Conservation (phyloP, 2,797 vertebrate genomes). For the Decapterus maruadsi region DNA sequence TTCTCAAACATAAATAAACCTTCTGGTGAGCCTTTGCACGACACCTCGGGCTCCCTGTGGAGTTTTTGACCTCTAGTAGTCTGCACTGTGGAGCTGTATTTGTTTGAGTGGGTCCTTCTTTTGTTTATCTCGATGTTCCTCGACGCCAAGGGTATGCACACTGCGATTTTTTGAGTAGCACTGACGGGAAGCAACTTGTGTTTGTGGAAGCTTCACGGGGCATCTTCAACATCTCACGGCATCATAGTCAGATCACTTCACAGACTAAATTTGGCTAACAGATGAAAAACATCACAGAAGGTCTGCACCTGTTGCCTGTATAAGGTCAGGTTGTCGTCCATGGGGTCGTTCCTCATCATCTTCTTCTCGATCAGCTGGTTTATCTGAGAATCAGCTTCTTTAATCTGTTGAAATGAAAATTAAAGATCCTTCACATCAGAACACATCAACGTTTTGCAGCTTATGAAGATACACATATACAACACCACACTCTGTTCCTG, state of each 20-base stretch:
- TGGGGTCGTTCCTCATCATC: conserved; percentile 94
- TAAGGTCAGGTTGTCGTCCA: conserved; percentile 93
- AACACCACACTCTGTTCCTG: conserved; percentile 1
- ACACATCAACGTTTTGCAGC: no score
- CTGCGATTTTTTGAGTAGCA: not conserved
- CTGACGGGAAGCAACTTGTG: not conserved
- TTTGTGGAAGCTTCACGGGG: not conserved
- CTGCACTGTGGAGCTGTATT: not conserved
- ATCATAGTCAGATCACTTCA: not conserved
- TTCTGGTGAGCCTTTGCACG: no score
- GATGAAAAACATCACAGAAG: conserved; percentile 14
- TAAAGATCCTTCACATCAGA: conserved; percentile 9
- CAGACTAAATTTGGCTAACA: not conserved
- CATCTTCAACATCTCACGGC: conserved; percentile 23
- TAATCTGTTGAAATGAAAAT: conserved; percentile 83
- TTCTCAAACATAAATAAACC: conserved; percentile 1
- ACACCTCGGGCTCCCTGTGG: not conserved
- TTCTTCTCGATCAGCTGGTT: conserved; percentile 94
- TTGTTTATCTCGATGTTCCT: not conserved
- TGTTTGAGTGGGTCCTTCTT: not conserved
- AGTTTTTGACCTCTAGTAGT: not conserved
- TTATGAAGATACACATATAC: not conserved
- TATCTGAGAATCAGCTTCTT: conserved; percentile 89
- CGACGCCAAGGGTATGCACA: not conserved
- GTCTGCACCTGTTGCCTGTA: conserved; percentile 93